phyloP scores from a whole-genome alignment of 2,888 invertebrate species.

The Ariolimax columbianus region DNA sequence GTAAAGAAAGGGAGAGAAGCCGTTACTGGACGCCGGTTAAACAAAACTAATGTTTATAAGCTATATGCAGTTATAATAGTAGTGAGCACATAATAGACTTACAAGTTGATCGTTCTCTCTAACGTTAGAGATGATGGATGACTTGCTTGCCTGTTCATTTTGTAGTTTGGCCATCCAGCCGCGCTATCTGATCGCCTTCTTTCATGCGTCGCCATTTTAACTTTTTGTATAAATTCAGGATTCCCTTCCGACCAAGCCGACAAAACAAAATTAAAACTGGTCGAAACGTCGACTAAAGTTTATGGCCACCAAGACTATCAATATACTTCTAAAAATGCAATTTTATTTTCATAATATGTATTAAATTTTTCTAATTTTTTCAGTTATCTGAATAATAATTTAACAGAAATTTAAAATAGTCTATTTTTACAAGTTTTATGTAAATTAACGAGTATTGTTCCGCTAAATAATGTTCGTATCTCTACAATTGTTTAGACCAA shows the following conservation, averaged over 20 bases:
- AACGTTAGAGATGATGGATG: conserved; percentile 54
- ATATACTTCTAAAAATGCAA: too few species aligned
- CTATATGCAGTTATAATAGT: not conserved
- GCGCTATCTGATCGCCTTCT: conserved; percentile 44
- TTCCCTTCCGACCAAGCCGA: not conserved
- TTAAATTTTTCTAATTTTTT: too few species aligned
- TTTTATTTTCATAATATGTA: too few species aligned
- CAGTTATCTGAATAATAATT: too few species aligned
- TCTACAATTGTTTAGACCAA: too few species aligned
- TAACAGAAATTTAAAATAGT: too few species aligned
- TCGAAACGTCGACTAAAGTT: too few species aligned
- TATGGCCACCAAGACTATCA: too few species aligned
- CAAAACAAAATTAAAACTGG: not conserved
- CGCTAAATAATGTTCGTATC: too few species aligned
- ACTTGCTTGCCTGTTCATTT: not conserved
- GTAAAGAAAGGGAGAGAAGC: not conserved
- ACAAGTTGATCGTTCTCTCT: conserved; percentile 66
- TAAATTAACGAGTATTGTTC: too few species aligned
- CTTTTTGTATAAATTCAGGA: conserved; percentile 5
- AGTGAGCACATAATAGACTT: conserved; percentile 37
- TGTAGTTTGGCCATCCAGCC: conserved; percentile 54
- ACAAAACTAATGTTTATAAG: not conserved
- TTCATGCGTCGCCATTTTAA: conserved; percentile 56
- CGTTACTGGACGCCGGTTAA: not conserved
- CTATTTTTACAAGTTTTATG: too few species aligned